Percentiles rank a stretch among this genome's conserved stretches.
Evolutionary conservation across 2,113 vertebrate species (phyloP).

Genomic region (Ivindomyrus marchei): DNA sequence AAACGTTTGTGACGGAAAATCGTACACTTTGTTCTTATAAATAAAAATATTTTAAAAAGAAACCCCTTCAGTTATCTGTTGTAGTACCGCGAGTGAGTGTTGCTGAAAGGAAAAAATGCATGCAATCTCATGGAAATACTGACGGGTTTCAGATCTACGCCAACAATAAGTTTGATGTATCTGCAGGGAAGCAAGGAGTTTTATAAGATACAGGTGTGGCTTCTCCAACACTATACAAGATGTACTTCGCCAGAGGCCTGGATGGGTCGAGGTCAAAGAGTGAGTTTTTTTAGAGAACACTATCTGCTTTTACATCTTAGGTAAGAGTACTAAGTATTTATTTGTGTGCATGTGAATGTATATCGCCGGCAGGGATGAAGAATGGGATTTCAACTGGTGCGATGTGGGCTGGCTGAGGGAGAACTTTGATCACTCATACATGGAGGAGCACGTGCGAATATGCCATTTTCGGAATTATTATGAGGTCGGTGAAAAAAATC

Average conservation of each 20-base stretch:
- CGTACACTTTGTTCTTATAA: not conserved
- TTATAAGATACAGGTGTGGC: constrained; percentile 72
- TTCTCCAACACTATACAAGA: constrained; percentile 69
- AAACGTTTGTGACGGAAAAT: not conserved
- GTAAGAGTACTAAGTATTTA: not conserved
- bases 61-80: not conserved
- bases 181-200: constrained; percentile 63
- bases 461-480: constrained; percentile 88
- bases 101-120: not conserved
- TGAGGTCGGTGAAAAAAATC: constrained; percentile 59
- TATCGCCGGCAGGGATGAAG: constrained; percentile 62
- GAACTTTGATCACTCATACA: constrained; percentile 75
- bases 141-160: not conserved
- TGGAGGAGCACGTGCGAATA: constrained; percentile 80
- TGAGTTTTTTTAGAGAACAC: constrained; percentile 38
- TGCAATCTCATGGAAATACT: not conserved
- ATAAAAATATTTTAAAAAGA: not conserved
- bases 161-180: constrained; percentile 17
- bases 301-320: not conserved
- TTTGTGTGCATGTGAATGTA: not conserved
- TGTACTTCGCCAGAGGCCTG: constrained; percentile 69
- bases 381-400: constrained; percentile 91
- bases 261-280: constrained; percentile 84
- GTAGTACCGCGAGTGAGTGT: not conserved
- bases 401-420: constrained; percentile 79